A percentile compares a stretch with the other conserved stretches of the same genome.
phyloP scores from a whole-genome alignment of 2,113 vertebrate genomes.

The Amphiprion ocellaris region DNA sequence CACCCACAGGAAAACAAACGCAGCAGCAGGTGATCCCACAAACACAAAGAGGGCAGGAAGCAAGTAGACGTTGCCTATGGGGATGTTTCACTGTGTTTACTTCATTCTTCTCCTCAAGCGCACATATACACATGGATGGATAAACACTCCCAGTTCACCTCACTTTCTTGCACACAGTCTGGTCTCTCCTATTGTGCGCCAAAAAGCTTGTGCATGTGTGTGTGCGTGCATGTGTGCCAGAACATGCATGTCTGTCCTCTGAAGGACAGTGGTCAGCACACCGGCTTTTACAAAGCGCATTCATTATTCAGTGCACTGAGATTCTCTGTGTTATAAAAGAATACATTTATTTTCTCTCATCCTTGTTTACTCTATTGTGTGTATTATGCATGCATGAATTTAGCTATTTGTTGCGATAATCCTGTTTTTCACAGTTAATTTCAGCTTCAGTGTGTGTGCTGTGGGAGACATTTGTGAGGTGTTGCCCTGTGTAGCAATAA shows the following conservation, averaged over 20 bases:
- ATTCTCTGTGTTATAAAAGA: conserved; percentile 54
- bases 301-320: conserved; percentile 72
- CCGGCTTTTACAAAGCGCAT: conserved; percentile 62
- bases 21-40: conserved; percentile 45
- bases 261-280: conserved; percentile 10
- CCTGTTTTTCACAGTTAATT: neutral
- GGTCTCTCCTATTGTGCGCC: conserved; percentile 45
- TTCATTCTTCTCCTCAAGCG: conserved; percentile 3
- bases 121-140: conserved; percentile 8
- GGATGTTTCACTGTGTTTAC: conserved; percentile 40
- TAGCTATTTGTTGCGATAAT: neutral
- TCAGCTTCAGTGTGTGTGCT: too few relatives aligned
- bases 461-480: too few relatives aligned
- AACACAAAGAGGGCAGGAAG: conserved; percentile 66
- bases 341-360: conserved; percentile 9
- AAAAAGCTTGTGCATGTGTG: conserved; percentile 14
- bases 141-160: neutral
- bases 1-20: conserved; percentile 34
- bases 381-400: neutral
- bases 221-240: conserved; percentile 24
- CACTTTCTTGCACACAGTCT: conserved; percentile 23
- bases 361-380: neutral
- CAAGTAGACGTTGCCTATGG: conserved; percentile 11
- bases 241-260: neutral
- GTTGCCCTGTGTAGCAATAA: neutral